Conservation (phyloP, 2,113 vertebrate genomes). For the Nothobranchius furzeri region DNA sequence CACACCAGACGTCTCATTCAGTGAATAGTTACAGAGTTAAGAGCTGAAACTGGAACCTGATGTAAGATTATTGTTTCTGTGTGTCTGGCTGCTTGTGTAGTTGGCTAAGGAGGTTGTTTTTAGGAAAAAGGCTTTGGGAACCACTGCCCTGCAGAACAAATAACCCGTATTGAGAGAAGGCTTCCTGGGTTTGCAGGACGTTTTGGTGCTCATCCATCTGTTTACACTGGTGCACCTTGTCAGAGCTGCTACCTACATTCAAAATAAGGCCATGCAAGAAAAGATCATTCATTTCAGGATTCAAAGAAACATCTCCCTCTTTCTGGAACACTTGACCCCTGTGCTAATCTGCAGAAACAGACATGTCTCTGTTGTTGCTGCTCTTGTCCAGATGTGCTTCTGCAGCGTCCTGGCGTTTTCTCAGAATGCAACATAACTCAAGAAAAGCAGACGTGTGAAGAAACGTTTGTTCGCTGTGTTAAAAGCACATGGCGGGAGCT, state of each 20-base stretch:
- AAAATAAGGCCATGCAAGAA: conserved; percentile 38
- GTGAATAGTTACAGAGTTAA: too few species aligned
- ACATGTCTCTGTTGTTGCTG: conserved; percentile 36
- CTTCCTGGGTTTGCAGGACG: conserved; percentile 22
- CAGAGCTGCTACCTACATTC: conserved; percentile 35
- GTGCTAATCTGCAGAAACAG: conserved; percentile 44
- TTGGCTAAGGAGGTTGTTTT: neutral
- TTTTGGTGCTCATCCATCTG: conserved; percentile 33
- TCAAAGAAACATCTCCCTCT: conserved; percentile 43
- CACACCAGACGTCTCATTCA: too few species aligned
- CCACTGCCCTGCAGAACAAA: neutral
- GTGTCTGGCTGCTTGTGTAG: neutral
- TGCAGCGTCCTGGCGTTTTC: conserved; percentile 33
- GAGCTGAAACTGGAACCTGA: neutral
- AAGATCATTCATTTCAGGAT: conserved; percentile 41
- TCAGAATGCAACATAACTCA: conserved; percentile 38
- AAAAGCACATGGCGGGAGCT: conserved; percentile 32
- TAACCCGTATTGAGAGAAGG: conserved; percentile 15
- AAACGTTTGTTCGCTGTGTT: neutral
- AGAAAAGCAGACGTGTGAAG: conserved; percentile 13
- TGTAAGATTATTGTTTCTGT: neutral
- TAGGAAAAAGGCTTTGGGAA: neutral
- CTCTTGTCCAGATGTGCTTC: conserved; percentile 58
- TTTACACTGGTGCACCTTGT: neutral
- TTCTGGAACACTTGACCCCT: conserved; percentile 25